Conservation (phyloP, 1,140 invertebrate genomes). For the honey bee (Apis mellifera) region Amel_HAv3.1 CM009936.2:14854501-14855000, state of each 20-base stretch:
- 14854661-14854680: constrained; percentile 35
- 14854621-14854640: constrained; percentile 55
- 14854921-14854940: no score
- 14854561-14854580: constrained; percentile 66
- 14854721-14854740: constrained; percentile 69
- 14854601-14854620: constrained; percentile 48
- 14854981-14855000: no score
- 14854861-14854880: constrained; percentile 67
- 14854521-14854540: constrained; percentile 70
- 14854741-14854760: constrained; percentile 65
- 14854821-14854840: constrained; percentile 63
- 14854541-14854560: constrained; percentile 70
- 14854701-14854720: constrained; percentile 62
- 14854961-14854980: no score
- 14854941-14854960: no score
- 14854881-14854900: background rate
- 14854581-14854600: constrained; percentile 56
- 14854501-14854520: constrained; percentile 66
- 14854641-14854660: constrained; percentile 56
- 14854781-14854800: constrained; percentile 63
- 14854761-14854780: constrained; percentile 18
- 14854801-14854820: constrained; percentile 71
- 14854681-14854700: constrained; percentile 61
- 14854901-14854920: no score
- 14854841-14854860: constrained; percentile 61